Base-by-base conservation (phyloP, 2,888 invertebrate species). In the Patella pellucida region DNA sequence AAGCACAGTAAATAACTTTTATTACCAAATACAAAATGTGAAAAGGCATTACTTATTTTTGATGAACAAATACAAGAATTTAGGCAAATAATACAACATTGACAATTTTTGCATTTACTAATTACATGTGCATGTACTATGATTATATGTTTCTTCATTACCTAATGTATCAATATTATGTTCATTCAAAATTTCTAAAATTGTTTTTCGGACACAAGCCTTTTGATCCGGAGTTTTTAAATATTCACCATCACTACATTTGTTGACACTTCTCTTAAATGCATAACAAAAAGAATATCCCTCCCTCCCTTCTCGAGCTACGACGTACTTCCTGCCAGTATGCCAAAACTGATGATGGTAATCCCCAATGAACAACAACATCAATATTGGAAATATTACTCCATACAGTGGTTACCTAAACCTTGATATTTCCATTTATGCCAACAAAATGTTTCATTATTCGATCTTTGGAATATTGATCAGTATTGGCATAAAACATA, bases 271-370 rank as follows among this genome's bases (percentile, higher is more conserved):
- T 62, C 54, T 56, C 19, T 68, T 67, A 31, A 68, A 78, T 14
- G 54, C 75, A 78, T 73, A 78, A 19, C 50, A 69, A n/a, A 75
- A 16, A 5, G 74, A 69, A 68, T 68, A 62, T 50, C 76, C 69
- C 14, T 68, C 15, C 52, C 72, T 23, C 3, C 76, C 74, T 68
- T 74, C 74, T 41, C 76, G 16, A 3, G 56, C 74, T 75, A 15
- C 74, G 16, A 5, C 79, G 76, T 31, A 76, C 50, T 51, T 82
- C 79, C 52, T 81, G 82, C 79, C 80, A 81, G 56, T 78, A 78
- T 15, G 16, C 16, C 0, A 81, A 62, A 31, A 69, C 16, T 52
- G 73, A 67, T 52, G n/a, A 23, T 0, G 78, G 76, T 0, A 69
- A 19, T 7, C 81, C 81, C 79, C 79, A 79, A 54, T 79, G 78